Base-by-base conservation (phyloP, 1,140 invertebrate species). In the Goniozus legneri region DNA sequence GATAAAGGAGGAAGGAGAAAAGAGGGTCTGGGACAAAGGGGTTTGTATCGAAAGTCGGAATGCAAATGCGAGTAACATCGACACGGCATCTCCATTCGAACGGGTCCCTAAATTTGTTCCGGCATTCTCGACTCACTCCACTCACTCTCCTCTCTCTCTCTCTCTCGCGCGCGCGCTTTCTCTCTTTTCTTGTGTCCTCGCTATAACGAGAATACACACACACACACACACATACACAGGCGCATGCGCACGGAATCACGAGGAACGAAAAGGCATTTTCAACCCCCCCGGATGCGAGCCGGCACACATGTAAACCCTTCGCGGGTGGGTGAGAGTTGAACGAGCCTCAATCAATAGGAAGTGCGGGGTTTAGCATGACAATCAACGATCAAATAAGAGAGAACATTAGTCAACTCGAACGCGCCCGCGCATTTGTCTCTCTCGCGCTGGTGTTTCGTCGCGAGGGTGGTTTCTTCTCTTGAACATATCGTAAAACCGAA, bases 301-400 rank as follows among this genome's bases (percentile, higher is more conserved):
- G n/a, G n/a, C n/a, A n/a, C n/a, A n/a, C n/a, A n/a, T n/a, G n/a
- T n/a, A n/a, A n/a, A n/a, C n/a, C n/a, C n/a, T 8, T 20, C 27
- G 15, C 15, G 12, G 12, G n/a, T 20, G 22, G 6, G 13, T 10
- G n/a, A 16, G 39, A 18, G n/a, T 15, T 7, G 12, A n/a, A 13
- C 34, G 19, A 12, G 27, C 22, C 34, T 14, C n/a, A 15, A 53
- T 44, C 52, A 42, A 46, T 32, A 60, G 52, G 54, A 50, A n/a
- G n/a, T n/a, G n/a, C n/a, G n/a, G n/a, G n/a, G n/a, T n/a, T n/a
- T n/a, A n/a, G n/a, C 54, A 60, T 42, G 46, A 61, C 54, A 61
- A 61, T 61, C 58, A 61, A 60, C 59, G 58, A 61, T 61, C 58
- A 58, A 61, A 61, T 61, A 61, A 61, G 54, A 61, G 59, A 49